phyloP scores from a whole-genome alignment of 2,888 invertebrate species.

The Altica lythri region DNA sequence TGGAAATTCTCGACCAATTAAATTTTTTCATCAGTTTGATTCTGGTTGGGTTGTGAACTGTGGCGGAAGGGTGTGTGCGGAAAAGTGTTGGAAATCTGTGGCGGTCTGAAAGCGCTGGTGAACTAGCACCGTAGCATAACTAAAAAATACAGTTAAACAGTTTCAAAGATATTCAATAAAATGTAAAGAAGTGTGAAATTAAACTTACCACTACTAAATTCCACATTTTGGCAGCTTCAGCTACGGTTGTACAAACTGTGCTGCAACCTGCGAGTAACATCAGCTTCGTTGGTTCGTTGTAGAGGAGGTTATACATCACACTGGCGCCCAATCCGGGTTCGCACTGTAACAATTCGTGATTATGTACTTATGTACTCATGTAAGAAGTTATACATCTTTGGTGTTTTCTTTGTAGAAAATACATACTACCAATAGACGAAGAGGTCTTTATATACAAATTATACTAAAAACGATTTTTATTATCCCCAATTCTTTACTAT shows the following conservation, averaged over 20 bases:
- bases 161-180: too few species aligned
- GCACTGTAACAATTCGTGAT: slow-evolving; percentile 69
- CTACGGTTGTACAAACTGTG: slow-evolving; percentile 98
- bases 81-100: slow-evolving; percentile 97
- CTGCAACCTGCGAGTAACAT: slow-evolving; percentile 96
- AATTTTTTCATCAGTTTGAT: slow-evolving; percentile 96
- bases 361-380: too few species aligned
- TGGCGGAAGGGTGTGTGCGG: slow-evolving; percentile 98
- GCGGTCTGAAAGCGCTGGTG: slow-evolving; percentile 96
- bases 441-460: too few species aligned
- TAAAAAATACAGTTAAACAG: slow-evolving; percentile 57
- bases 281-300: slow-evolving; percentile 92
- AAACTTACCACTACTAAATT: slow-evolving; percentile 96
- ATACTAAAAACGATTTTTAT: too few species aligned
- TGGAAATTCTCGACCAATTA: slow-evolving; percentile 96
- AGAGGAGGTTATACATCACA: slow-evolving; percentile 97
- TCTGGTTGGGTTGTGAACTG: slow-evolving; percentile 97
- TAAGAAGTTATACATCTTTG: too few species aligned
- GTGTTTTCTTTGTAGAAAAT: too few species aligned
- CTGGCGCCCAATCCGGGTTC: slow-evolving; percentile 98
- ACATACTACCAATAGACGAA: neutral
- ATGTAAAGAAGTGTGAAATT: too few species aligned
- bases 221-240: slow-evolving; percentile 99
- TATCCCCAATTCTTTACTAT: too few species aligned
- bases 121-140: slow-evolving; percentile 98